Evolutionary conservation across 2,888 invertebrate species (phyloP), one percentile per base, ranked within the genome.

Genomic region (Suillia variegata): DNA sequence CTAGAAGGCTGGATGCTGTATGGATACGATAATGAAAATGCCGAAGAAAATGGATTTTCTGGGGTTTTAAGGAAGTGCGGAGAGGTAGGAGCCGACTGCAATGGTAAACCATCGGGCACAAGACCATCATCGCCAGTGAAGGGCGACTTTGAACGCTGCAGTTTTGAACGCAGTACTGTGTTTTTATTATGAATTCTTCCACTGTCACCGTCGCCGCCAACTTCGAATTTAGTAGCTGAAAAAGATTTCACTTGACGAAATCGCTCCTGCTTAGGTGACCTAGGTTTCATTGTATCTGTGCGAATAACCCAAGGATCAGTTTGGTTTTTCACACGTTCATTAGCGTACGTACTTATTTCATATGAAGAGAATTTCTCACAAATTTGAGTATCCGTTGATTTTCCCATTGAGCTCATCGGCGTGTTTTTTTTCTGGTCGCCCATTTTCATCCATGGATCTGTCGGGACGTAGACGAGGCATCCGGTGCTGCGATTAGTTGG

Each of bases 401-500:
- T 38, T 13, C 38, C 4, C 15, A 38, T 10, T 13, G 38, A 38
- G 38, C 38, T 13, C 12, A n/a, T 13, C 15, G 38, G 26, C 51
- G 15, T 47, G 20, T 22, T 34, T 54, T 56, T 58, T 31, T 69
- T 67, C 50, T 31, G 49, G 20, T 73, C 73, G 2, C 74, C 63
- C 69, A 79, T 76, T 67, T 79, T 80, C 17, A 80, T 70, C 82
- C 81, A 82, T n/a, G 82, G 82, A 69, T 83, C 80, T 20, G 76
- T 70, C 52, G 80, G 77, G 24, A 74, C 71, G 64, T 80, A 78
- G 2, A 76, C 75, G 26, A 82, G 67, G 53, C 80, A 81, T 22
- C 78, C 77, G 2, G 78, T 77, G 59, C 80, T 80, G 56, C 73
- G 74, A 48, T 78, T 78, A 47, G 74, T 71, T 12, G 65, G 63